Evolutionary conservation across 2,888 invertebrate genomes (phyloP), one percentile per base, ranked within the genome.

Genomic region (Ormyrus thymus): DNA sequence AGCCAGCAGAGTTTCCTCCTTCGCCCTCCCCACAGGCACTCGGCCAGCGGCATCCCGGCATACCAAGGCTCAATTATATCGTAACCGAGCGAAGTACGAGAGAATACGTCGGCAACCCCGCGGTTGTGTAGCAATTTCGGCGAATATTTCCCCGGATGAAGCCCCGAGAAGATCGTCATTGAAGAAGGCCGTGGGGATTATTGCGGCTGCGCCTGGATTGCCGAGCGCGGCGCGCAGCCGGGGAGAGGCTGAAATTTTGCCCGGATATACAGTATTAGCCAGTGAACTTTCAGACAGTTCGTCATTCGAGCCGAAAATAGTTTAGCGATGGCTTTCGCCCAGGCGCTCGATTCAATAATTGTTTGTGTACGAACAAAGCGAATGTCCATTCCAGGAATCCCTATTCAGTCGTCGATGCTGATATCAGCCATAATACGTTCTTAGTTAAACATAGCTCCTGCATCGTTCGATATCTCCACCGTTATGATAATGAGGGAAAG

Each of bases 11-110:
- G 59, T 50, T 56, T 73, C 70, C 64, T 66, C 73, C 61, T 68
- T 75, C 68, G 53, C 68, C 56, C 46, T 78, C 61, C 29, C 81
- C 79, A n/a, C 81, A 81, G 77, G 77, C 77, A 78, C 72, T 78
- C 43, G 68, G 58, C 58, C 76, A 50, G 77, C 76, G 50, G 68
- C 65, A 43, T 64, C 68, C 46, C 78, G 70, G 84, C 83, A 85
- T 86, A 84, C 84, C 86, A 82, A 85, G 85, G 83, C 80, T 84
- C 84, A 85, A 87, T 87, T 86, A 86, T 86, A 86, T 86, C 85
- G 84, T 80, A 29, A 82, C 84, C 79, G 66, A 74, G 75, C 62
- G 81, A 79, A 83, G 45, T 7, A 45, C 66, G 56, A 62, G 77
- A 50, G 56, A 73, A 78, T 68, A 48, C 56, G 55, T 58, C 50